Evolutionary conservation across 2,113 vertebrate species (phyloP), one percentile per base, ranked within the genome.

Genomic region (Mustela nigripes): DNA sequence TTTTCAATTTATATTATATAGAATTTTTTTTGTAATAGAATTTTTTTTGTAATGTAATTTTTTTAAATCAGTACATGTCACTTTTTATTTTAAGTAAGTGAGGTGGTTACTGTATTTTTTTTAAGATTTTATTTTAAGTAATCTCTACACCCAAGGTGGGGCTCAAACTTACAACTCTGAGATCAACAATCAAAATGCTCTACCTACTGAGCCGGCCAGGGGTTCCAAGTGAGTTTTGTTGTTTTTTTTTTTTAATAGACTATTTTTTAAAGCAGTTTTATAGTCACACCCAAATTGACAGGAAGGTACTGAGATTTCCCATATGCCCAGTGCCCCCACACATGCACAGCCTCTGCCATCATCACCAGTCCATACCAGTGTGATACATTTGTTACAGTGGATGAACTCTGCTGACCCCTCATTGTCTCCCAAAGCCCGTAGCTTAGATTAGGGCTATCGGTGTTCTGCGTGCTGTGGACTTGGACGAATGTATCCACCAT

Each of bases 1-100:
- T 85, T 89, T 96, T 80, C 45, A 89, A 82, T 90, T 74, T 36
- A 82, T n/a, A 76, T 16, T 86, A 82, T 81, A 86, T 86, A 94
- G 26, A 82, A 53, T 78, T 84, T 86, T 84, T 86, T 86, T 97
- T 50, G 18, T 71, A 65, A 63, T 76, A 94, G 26, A 82, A 53
- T 78, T 84, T 86, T 84, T 86, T 86, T 97, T 50, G 18, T 73
- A 65, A 63, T 76, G 50, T 90, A 87, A 95, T 33, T 45, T 73
- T 91, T 95, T 96, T 50, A 39, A 58, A 58, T 67, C 80, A 79
- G 79, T 53, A 78, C 63, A 5, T 63, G 50, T 67, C 84, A 36
- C 33, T 86, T 91, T 84, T 48, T 24, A 69, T n/a, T 71, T 71
- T 50, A 88, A 39, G 22, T 74, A 24, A 76, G 19, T 53, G 56